Percentiles rank a stretch among this genome's conserved stretches.
phyloP scores from a whole-genome alignment of 1,140 invertebrate genomes.

The Drosophila melanogaster region DNA sequence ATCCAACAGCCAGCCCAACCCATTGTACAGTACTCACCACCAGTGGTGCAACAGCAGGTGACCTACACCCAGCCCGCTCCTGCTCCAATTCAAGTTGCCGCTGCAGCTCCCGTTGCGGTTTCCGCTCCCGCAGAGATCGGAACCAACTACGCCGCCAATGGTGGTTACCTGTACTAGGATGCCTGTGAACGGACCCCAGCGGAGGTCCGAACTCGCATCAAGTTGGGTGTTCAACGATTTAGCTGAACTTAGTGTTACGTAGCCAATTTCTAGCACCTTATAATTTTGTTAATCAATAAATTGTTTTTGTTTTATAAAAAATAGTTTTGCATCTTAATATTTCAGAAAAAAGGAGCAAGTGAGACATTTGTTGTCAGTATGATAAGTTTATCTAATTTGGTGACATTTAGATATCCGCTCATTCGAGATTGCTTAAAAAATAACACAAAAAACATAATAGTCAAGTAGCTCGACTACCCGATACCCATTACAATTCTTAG shows the following conservation, averaged over 20 bases:
- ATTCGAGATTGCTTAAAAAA: no score
- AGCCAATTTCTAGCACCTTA: slow-evolving; percentile 68
- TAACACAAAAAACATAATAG: no score
- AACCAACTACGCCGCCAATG: slow-evolving; percentile 64
- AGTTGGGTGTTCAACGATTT: slow-evolving; percentile 28
- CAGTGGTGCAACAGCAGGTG: slow-evolving; percentile 28
- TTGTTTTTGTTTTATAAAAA: slow-evolving; percentile 19
- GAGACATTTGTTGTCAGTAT: not conserved
- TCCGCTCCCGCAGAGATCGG: slow-evolving; percentile 18
- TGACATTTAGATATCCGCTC: not conserved
- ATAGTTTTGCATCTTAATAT: slow-evolving; percentile 9
- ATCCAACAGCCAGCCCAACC: slow-evolving; percentile 6
- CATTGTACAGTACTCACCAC: slow-evolving; percentile 5
- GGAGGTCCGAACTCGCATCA: slow-evolving; percentile 62
- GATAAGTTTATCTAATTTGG: not conserved
- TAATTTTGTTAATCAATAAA: slow-evolving; percentile 35
- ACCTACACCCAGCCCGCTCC: slow-evolving; percentile 43
- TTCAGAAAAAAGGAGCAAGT: slow-evolving; percentile 1
- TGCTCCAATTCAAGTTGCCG: not conserved
- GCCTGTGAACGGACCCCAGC: slow-evolving; percentile 56
- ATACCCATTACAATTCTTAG: no score
- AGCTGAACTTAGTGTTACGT: slow-evolving; percentile 48
- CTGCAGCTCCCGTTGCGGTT: not conserved
- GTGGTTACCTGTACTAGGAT: slow-evolving; percentile 72
- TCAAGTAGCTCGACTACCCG: no score